A percentile compares a stretch with the other conserved stretches of the same genome.
phyloP scores from a whole-genome alignment of 2,113 vertebrate species.

The Cavia porcellus region DNA sequence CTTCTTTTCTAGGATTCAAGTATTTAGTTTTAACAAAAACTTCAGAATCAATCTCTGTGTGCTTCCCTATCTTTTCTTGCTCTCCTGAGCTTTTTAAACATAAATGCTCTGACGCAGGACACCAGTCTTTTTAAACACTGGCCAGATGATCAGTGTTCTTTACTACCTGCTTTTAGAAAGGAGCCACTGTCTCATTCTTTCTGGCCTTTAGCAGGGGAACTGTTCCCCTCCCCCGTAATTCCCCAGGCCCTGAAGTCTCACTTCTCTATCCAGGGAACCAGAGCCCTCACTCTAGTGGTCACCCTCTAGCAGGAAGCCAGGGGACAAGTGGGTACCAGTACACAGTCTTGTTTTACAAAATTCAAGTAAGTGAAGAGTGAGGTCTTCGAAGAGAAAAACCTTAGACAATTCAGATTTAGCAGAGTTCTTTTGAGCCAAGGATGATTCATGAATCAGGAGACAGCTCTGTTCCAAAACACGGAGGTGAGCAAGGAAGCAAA shows the following conservation, averaged over 20 bases:
- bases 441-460: neutral
- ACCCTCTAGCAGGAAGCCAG: neutral
- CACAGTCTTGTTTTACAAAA: neutral
- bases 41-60: conserved; percentile 81
- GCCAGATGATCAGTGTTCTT: neutral
- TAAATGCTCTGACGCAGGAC: conserved; percentile 78
- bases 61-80: conserved; percentile 76
- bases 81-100: conserved; percentile 80
- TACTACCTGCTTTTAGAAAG: conserved; percentile 35
- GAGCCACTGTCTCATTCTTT: conserved; percentile 68
- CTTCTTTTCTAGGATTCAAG: conserved; percentile 69
- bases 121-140: conserved; percentile 60
- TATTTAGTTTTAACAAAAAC: conserved; percentile 83
- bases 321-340: neutral
- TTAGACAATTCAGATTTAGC: neutral
- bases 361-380: neutral
- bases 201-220: neutral
- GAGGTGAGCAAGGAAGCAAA: neutral
- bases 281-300: neutral
- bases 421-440: neutral
- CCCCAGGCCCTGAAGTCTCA: neutral
- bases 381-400: neutral
- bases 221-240: neutral
- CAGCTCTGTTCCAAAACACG: neutral
- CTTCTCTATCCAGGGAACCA: neutral